Conservation (phyloP, 1,140 invertebrate species). For the Oedothorax gibbosus region DNA sequence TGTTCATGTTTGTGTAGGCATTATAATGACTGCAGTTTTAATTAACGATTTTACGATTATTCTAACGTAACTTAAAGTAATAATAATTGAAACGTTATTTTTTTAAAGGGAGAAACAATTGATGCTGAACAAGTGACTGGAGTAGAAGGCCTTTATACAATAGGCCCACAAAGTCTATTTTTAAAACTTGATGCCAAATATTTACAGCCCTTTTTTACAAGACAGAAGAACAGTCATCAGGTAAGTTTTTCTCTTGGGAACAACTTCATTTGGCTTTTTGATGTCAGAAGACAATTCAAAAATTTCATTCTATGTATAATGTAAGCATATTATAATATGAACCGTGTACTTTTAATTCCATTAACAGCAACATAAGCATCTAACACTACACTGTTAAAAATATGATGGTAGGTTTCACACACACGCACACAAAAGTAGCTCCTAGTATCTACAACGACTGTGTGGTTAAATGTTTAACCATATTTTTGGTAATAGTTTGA, state of each 20-base stretch:
- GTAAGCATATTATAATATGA: too few relatives aligned
- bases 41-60: background rate
- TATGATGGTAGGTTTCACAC: too few relatives aligned
- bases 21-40: background rate
- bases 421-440: too few relatives aligned
- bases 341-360: too few relatives aligned
- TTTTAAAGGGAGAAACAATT: slow-evolving; percentile 82
- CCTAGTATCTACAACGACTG: too few relatives aligned
- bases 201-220: slow-evolving; percentile 93
- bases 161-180: slow-evolving; percentile 78
- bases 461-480: too few relatives aligned
- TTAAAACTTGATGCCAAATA: slow-evolving; percentile 90
- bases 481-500: too few relatives aligned
- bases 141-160: slow-evolving; percentile 78
- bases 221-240: slow-evolving; percentile 65
- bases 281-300: background rate
- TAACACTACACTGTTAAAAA: too few relatives aligned
- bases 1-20: background rate
- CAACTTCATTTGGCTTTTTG: background rate
- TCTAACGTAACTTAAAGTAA: background rate
- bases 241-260: background rate
- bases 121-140: slow-evolving; percentile 97
- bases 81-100: background rate
- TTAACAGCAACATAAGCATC: too few relatives aligned
- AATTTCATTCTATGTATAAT: background rate